Conservation (phyloP, 1,140 invertebrate species). For the Trypoxylus dichotomus region DNA sequence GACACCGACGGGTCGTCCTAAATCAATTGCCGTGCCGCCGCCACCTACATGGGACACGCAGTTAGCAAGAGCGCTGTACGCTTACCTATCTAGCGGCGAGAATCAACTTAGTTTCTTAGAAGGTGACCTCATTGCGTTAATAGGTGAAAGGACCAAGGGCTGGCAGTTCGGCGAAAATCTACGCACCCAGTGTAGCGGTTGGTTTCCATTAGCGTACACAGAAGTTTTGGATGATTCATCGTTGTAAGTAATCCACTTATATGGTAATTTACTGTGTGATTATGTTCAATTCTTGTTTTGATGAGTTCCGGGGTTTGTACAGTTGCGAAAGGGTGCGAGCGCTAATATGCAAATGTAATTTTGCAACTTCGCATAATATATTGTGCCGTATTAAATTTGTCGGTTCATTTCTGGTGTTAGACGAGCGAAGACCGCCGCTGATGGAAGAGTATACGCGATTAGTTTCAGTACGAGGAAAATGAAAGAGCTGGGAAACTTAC, state of each 20-base stretch:
- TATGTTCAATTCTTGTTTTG: conserved; percentile 20
- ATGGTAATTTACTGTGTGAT: conserved; percentile 24
- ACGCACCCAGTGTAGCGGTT: conserved; percentile 84
- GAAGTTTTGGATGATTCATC: conserved; percentile 66
- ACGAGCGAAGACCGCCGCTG: background rate
- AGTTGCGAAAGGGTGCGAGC: background rate
- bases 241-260: conserved; percentile 53
- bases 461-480: background rate
- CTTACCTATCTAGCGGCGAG: conserved; percentile 86
- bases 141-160: conserved; percentile 89
- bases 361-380: conserved; percentile 14
- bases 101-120: conserved; percentile 91
- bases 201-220: conserved; percentile 93
- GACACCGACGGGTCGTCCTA: conserved; percentile 65
- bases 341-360: conserved; percentile 18
- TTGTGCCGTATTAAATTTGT: background rate
- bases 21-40: conserved; percentile 71
- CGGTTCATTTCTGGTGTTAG: background rate
- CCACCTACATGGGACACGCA: conserved; percentile 62
- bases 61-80: conserved; percentile 82
- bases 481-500: background rate
- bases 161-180: conserved; percentile 96
- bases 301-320: conserved; percentile 7
- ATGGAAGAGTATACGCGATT: background rate
- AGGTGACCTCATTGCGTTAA: conserved; percentile 83